phyloP scores from a whole-genome alignment of 35 echinoderm and acorn worm genomes.

The Lytechinus pictus region DNA sequence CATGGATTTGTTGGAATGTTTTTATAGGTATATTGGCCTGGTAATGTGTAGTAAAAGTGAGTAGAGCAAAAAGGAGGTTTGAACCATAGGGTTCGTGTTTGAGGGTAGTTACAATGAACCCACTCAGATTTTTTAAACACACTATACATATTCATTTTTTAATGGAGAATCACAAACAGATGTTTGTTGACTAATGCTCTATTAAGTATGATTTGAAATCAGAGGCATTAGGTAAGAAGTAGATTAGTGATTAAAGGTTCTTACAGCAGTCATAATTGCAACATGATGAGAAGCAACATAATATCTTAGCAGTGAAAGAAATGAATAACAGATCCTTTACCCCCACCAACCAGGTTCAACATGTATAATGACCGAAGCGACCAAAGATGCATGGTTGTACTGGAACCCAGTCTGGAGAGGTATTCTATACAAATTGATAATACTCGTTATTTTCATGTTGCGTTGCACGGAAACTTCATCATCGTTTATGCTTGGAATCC shows the following conservation, averaged over 20 bases:
- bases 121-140: too few relatives aligned
- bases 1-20: too few relatives aligned
- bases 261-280: neutral
- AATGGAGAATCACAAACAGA: too few relatives aligned
- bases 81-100: too few relatives aligned
- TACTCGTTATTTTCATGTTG: neutral
- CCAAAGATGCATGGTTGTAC: conserved; percentile 80
- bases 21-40: too few relatives aligned
- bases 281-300: neutral
- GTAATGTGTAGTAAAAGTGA: too few relatives aligned
- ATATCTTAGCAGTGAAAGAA: neutral
- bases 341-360: conserved; percentile 35
- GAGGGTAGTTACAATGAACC: too few relatives aligned
- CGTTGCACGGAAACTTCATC: conserved; percentile 38
- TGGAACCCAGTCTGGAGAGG: conserved; percentile 98
- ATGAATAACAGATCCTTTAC: conserved; percentile 24
- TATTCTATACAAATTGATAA: conserved; percentile 37
- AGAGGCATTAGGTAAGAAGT: neutral
- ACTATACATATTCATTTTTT: too few relatives aligned
- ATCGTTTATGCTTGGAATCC: conserved; percentile 21
- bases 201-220: too few relatives aligned
- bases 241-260: neutral
- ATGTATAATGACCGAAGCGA: conserved; percentile 55
- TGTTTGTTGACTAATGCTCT: too few relatives aligned
- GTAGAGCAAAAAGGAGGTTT: too few relatives aligned